phyloP scores from a whole-genome alignment of 1,140 invertebrate species.

The Paralvinella palmiformis region DNA sequence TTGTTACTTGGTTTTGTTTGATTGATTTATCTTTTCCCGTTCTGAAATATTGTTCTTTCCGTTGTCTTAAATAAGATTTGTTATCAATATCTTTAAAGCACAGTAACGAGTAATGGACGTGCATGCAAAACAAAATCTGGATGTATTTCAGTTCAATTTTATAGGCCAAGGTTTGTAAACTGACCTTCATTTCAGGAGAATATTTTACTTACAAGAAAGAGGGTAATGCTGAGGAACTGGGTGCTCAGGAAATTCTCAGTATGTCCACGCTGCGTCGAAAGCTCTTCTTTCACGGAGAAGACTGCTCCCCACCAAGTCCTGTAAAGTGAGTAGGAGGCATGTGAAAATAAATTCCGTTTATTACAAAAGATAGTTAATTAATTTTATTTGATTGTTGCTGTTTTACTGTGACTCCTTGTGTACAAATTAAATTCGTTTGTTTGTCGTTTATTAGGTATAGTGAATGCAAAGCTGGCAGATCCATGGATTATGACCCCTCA shows the following conservation, averaged over 20 bases:
- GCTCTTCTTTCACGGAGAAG: constrained; percentile 32
- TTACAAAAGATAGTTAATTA: not conserved
- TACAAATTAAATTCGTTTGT: constrained; percentile 1
- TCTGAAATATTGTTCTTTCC: too few relatives aligned
- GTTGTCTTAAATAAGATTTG: too few relatives aligned
- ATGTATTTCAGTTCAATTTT: too few relatives aligned
- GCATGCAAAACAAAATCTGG: too few relatives aligned
- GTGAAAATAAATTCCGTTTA: not conserved
- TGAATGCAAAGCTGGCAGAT: constrained; percentile 5
- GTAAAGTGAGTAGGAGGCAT: constrained; percentile 28
- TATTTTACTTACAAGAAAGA: constrained; percentile 28
- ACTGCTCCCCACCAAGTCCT: constrained; percentile 30
- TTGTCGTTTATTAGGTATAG: constrained; percentile 13
- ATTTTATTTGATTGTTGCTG: not conserved
- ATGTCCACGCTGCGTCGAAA: constrained; percentile 40
- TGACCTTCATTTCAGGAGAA: constrained; percentile 20
- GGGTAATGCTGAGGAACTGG: constrained; percentile 24
- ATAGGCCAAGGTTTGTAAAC: not conserved
- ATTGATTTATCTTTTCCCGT: too few relatives aligned
- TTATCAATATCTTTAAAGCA: too few relatives aligned
- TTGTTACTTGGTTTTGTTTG: too few relatives aligned
- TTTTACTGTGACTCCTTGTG: not conserved
- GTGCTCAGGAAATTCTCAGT: constrained; percentile 28
- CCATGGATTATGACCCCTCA: constrained; percentile 9
- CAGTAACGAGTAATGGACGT: too few relatives aligned